Conservation (phyloP, 2,888 invertebrate genomes). For the Rugalucina vietnamica region DNA sequence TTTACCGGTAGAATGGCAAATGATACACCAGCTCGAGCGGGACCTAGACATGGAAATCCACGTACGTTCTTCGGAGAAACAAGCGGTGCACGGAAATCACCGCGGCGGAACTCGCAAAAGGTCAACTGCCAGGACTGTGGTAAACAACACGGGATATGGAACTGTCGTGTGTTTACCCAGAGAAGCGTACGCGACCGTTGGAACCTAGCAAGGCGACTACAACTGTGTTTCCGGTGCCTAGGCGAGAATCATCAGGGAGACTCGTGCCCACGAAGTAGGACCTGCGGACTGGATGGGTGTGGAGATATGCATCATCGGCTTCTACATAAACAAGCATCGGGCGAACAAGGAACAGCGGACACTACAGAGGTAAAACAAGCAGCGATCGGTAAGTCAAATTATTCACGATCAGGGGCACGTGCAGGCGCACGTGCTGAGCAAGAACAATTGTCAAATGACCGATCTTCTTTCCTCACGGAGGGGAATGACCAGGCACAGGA, state of each 20-base stretch:
- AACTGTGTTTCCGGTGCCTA: slow-evolving; percentile 39
- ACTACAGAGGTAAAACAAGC: not conserved
- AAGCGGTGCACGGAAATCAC: not conserved
- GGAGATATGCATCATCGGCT: slow-evolving; percentile 27
- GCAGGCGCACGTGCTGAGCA: not conserved
- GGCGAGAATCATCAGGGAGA: slow-evolving; percentile 28
- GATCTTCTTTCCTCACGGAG: not conserved
- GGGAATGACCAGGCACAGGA: not conserved
- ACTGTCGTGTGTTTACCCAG: slow-evolving; percentile 12
- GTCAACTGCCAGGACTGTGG: slow-evolving; percentile 19
- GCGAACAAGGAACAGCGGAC: not conserved
- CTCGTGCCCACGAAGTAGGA: not conserved
- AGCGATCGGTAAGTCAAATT: no score
- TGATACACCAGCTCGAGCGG: not conserved
- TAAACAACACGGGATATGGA: slow-evolving; percentile 30
- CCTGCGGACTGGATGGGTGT: slow-evolving; percentile 27
- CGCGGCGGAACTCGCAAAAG: no score
- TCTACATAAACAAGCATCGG: slow-evolving; percentile 3
- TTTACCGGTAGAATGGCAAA: not conserved
- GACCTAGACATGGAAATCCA: not conserved
- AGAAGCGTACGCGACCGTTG: slow-evolving; percentile 21
- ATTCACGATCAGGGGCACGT: not conserved
- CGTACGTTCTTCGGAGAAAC: not conserved
- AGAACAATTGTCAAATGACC: not conserved
- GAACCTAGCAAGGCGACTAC: slow-evolving; percentile 25